Percentiles rank a stretch among this genome's conserved stretches.
These are phyloP conservation scores for Mormoops blainvillei DNA, from an alignment of 2,113 vertebrate genomes.

Conservation along the genomic window DNA sequence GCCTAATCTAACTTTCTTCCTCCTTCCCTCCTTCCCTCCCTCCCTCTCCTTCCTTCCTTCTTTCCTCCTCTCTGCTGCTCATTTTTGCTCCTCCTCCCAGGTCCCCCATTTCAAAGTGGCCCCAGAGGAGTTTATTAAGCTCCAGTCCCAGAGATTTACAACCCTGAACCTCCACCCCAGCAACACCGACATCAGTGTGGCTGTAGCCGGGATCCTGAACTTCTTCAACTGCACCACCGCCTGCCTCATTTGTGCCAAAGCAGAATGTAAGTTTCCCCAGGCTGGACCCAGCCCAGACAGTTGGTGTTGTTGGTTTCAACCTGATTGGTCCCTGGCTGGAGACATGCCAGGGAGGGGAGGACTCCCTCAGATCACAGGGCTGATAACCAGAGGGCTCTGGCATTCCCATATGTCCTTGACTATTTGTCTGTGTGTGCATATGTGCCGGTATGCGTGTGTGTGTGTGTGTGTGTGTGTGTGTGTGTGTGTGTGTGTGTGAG, in stretches of 20 bases:
- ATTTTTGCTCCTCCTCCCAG: slow-evolving; percentile 74
- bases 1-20: background rate
- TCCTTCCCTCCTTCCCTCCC: background rate
- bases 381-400: background rate
- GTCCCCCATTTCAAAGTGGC: slow-evolving; percentile 98
- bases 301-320: fast-evolving
- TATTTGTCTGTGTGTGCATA: background rate
- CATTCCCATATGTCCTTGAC: background rate
- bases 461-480: too few relatives aligned
- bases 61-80: background rate
- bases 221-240: slow-evolving; percentile 98
- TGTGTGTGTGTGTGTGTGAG: too few relatives aligned
- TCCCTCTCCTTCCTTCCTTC: fast-evolving
- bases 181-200: slow-evolving; percentile 96
- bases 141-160: slow-evolving; percentile 96
- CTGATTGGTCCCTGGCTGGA: background rate
- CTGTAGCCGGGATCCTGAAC: slow-evolving; percentile 92
- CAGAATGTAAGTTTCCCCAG: slow-evolving; percentile 89
- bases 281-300: fast-evolving
- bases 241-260: slow-evolving; percentile 98
- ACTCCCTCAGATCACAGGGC: background rate
- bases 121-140: slow-evolving; percentile 95
- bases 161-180: slow-evolving; percentile 97
- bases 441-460: background rate
- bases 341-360: background rate